These are phyloP conservation scores for Sclerurus mexicanus DNA, from an alignment of 2,113 vertebrate genomes.

Conservation along the genomic window DNA sequence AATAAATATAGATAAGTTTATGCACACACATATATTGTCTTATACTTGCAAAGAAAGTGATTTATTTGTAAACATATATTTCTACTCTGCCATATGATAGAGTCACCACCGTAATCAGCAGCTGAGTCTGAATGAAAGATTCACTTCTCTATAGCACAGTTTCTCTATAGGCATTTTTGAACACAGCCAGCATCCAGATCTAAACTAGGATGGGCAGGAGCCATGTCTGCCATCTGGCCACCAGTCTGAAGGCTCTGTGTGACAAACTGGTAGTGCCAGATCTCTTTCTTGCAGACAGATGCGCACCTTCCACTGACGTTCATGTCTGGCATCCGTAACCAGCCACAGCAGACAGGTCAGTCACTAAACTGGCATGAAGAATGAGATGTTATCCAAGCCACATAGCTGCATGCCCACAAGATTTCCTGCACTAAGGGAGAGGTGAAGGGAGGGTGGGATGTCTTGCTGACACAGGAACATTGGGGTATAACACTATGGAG, in stretches of 20 bases:
- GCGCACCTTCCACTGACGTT: not conserved
- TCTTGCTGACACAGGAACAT: not conserved
- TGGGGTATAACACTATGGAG: rapidly evolving
- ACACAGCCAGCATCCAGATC: not conserved
- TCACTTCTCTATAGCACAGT: not conserved
- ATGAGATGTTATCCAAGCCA: rapidly evolving
- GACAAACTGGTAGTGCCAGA: not conserved
- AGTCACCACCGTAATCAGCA: not conserved
- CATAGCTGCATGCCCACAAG: rapidly evolving
- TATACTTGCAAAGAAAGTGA: not conserved
- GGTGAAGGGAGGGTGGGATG: not conserved
- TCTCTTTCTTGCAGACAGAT: not conserved
- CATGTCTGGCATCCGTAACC: not conserved
- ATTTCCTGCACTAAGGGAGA: not conserved
- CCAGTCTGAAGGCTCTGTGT: not conserved
- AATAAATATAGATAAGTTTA: not conserved
- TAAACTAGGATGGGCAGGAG: not conserved
- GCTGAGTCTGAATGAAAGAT: not conserved
- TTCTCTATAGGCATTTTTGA: not conserved
- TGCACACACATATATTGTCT: not conserved
- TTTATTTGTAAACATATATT: not conserved
- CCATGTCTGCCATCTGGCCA: not conserved
- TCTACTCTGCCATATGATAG: not conserved
- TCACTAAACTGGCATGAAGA: not conserved
- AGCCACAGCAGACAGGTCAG: not conserved